Conservation (phyloP, 2,888 invertebrate genomes). For the Zeuzera pyrina region DNA sequence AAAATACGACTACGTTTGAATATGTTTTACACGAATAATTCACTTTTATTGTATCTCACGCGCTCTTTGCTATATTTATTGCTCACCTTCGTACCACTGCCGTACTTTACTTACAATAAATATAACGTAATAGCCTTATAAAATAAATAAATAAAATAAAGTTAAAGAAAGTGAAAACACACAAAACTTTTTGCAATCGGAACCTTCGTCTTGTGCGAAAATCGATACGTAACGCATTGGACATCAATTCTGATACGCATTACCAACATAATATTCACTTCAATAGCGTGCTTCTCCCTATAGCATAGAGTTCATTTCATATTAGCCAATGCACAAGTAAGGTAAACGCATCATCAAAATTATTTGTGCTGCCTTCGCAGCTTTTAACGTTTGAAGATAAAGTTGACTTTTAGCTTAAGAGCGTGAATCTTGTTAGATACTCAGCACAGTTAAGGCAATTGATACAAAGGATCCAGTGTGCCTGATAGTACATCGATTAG, state of each 20-base stretch:
- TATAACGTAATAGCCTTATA: too few relatives aligned
- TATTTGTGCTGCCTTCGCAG: slow-evolving; percentile 5
- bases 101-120: slow-evolving; percentile 42
- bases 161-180: slow-evolving; percentile 43
- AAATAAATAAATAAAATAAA: too few relatives aligned
- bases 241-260: slow-evolving; percentile 24
- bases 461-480: slow-evolving; percentile 51
- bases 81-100: slow-evolving; percentile 36
- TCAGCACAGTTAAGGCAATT: slow-evolving; percentile 36
- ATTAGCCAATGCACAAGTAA: slow-evolving; percentile 3
- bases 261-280: slow-evolving; percentile 7
- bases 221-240: slow-evolving; percentile 33
- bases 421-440: background rate
- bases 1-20: slow-evolving; percentile 1
- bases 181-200: slow-evolving; percentile 15
- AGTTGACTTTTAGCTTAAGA: slow-evolving; percentile 10
- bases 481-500: slow-evolving; percentile 60
- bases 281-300: slow-evolving; percentile 5
- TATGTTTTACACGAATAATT: slow-evolving; percentile 55
- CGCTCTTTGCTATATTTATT: slow-evolving; percentile 67
- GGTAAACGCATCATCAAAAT: slow-evolving; percentile 10
- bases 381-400: slow-evolving; percentile 6
- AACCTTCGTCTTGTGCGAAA: slow-evolving; percentile 15
- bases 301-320: slow-evolving; percentile 10
- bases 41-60: slow-evolving; percentile 70